Evolutionary conservation across 1,140 invertebrate species (phyloP).

Genomic region (Proales similis): DNA sequence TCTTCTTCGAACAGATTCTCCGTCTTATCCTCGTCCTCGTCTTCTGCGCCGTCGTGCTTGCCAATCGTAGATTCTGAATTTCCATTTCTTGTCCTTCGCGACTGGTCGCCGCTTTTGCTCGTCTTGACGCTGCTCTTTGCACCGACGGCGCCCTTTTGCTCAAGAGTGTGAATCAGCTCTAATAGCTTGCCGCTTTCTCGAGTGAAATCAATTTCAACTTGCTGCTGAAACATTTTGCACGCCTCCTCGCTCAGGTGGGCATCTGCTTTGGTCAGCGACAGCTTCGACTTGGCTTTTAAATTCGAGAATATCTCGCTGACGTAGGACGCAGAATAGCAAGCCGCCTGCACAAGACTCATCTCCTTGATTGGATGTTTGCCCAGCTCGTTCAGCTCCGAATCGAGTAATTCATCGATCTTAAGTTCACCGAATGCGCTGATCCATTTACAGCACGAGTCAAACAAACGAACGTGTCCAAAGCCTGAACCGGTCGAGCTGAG

Average conservation of each 20-base stretch:
- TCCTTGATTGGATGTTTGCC: not conserved
- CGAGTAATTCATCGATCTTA: not conserved
- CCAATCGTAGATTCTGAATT: conserved; percentile 54
- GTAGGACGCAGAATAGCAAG: conserved; percentile 70
- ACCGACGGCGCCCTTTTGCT: not conserved
- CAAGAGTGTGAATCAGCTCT: not conserved
- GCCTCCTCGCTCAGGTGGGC: not conserved
- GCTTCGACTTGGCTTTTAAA: conserved; percentile 45
- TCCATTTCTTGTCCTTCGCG: conserved; percentile 42
- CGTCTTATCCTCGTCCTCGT: conserved; percentile 70
- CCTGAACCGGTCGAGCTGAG: conserved; percentile 10
- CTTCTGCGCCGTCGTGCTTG: conserved; percentile 62
- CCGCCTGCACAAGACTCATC: conserved; percentile 63
- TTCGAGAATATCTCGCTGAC: conserved; percentile 63
- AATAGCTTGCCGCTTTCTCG: conserved; percentile 69
- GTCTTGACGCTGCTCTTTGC: not conserved
- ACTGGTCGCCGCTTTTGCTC: not conserved
- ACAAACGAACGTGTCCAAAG: conserved; percentile 17
- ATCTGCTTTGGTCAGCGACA: conserved; percentile 40
- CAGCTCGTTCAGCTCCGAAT: not conserved
- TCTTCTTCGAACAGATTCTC: conserved; percentile 69
- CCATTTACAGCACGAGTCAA: conserved; percentile 26
- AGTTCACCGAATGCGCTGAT: not conserved
- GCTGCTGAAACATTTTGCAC: not conserved
- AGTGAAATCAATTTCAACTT: conserved; percentile 61